phyloP scores from a whole-genome alignment of 1,140 invertebrate species.

The Caenorhabditis tropicalis region DNA sequence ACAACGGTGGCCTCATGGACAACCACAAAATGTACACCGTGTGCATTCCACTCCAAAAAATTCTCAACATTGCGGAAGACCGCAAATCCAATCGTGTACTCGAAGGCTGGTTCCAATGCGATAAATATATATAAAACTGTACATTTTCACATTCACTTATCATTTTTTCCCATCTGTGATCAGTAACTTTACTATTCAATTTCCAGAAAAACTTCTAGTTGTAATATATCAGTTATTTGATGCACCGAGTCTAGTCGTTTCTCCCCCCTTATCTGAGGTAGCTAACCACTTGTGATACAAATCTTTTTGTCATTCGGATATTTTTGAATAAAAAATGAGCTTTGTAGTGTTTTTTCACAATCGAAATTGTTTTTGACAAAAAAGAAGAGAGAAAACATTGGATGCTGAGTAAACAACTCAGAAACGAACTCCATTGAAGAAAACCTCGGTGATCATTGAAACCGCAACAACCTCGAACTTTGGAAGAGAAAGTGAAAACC shows the following conservation, averaged over 20 bases:
- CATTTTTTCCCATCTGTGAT: neutral
- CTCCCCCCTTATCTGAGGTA: neutral
- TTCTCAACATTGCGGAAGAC: neutral
- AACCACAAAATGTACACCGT: constrained; percentile 53
- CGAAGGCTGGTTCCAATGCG: constrained; percentile 9
- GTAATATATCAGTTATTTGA: neutral
- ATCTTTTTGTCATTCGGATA: neutral
- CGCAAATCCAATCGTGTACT: neutral
- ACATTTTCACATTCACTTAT: neutral
- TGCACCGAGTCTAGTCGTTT: neutral
- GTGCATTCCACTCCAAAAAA: neutral
- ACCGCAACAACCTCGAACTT: constrained; percentile 13
- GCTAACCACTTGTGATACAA: constrained; percentile 2
- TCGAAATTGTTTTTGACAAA: neutral
- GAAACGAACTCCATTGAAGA: too few relatives aligned
- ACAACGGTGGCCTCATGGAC: constrained; percentile 26
- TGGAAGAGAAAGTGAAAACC: neutral
- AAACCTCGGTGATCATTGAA: neutral
- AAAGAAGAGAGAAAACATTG: too few relatives aligned
- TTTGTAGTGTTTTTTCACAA: neutral
- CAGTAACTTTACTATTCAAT: too few relatives aligned
- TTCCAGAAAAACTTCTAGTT: neutral
- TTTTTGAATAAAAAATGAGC: neutral
- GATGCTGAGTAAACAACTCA: neutral
- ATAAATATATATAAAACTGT: constrained; percentile 7